Percentiles rank a stretch among this genome's conserved stretches.
phyloP scores from a whole-genome alignment of 2,888 invertebrate genomes.

The Dastarcus helophoroides region DNA sequence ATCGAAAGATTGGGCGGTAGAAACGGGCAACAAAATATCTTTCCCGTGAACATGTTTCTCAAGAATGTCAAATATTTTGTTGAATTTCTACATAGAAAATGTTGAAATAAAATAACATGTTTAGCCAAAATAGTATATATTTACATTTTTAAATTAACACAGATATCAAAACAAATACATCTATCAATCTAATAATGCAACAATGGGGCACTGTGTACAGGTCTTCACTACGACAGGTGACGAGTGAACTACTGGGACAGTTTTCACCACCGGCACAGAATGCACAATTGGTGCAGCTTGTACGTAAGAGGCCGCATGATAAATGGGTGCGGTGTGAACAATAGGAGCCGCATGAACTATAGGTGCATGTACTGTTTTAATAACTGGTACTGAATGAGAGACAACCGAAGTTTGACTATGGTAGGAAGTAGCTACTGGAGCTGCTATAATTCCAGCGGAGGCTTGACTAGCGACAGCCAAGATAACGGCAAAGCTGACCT shows the following conservation, averaged over 20 bases:
- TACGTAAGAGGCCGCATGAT: constrained; percentile 5
- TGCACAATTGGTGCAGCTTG: constrained; percentile 22
- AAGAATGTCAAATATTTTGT: too few relatives aligned
- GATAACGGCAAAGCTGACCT: constrained; percentile 16
- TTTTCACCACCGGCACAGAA: constrained; percentile 22
- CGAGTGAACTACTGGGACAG: constrained; percentile 19
- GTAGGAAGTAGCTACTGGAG: constrained; percentile 12
- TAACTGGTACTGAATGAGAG: constrained; percentile 13
- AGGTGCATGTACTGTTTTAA: constrained; percentile 9
- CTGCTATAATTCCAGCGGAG: constrained; percentile 21
- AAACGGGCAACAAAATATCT: too few relatives aligned
- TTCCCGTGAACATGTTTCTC: too few relatives aligned
- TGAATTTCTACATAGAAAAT: too few relatives aligned
- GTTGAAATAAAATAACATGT: too few relatives aligned
- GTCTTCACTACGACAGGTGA: constrained; percentile 12
- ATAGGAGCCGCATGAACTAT: constrained; percentile 9
- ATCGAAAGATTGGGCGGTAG: too few relatives aligned
- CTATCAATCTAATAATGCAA: too few relatives aligned
- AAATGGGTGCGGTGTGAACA: constrained; percentile 26
- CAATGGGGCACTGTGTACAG: background rate
- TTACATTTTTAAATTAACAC: too few relatives aligned
- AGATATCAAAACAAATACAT: too few relatives aligned
- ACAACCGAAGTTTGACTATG: constrained; percentile 8
- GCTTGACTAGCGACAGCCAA: constrained; percentile 17
- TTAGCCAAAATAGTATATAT: too few relatives aligned